These are phyloP conservation scores for Ochlodes sylvanus DNA, from an alignment of 2,888 invertebrate species.

Conservation along the genomic window DNA sequence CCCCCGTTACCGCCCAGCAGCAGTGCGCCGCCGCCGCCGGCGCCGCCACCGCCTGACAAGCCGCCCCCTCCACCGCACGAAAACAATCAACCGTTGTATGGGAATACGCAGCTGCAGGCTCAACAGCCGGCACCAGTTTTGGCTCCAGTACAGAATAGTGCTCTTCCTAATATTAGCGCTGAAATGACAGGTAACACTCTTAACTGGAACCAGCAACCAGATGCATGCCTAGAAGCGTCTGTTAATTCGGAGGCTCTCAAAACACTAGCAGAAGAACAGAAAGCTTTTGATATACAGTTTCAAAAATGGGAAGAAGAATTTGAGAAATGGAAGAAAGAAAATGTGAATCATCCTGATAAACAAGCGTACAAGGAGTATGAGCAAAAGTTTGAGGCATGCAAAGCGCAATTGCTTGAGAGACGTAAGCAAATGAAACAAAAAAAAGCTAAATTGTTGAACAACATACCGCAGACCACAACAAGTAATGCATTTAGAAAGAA, in stretches of 20 bases:
- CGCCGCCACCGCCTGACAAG: constrained; percentile 59
- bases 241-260: constrained; percentile 70
- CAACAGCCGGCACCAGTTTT: constrained; percentile 47
- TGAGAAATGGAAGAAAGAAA: constrained; percentile 95
- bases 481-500: constrained; percentile 44
- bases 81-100: constrained; percentile 72
- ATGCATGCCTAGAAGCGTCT: constrained; percentile 44
- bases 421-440: constrained; percentile 92
- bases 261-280: constrained; percentile 88
- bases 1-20: constrained; percentile 58
- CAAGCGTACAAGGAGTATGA: constrained; percentile 94
- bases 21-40: constrained; percentile 50
- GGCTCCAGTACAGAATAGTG: constrained; percentile 33
- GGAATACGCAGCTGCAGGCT: constrained; percentile 48
- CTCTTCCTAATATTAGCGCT: constrained; percentile 45
- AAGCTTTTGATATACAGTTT: constrained; percentile 94
- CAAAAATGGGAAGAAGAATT: constrained; percentile 96
- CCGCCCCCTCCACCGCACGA: constrained; percentile 74
- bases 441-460: constrained; percentile 68
- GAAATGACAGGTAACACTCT: constrained; percentile 61
- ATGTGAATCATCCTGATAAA: constrained; percentile 96
- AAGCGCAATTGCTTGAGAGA: constrained; percentile 90
- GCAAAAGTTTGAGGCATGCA: constrained; percentile 94
- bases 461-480: constrained; percentile 49
- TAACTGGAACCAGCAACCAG: constrained; percentile 57